A percentile compares a stretch with the other conserved stretches of the same genome.
phyloP scores from a whole-genome alignment of 2,113 vertebrate species.

The Rhineura floridana region DNA sequence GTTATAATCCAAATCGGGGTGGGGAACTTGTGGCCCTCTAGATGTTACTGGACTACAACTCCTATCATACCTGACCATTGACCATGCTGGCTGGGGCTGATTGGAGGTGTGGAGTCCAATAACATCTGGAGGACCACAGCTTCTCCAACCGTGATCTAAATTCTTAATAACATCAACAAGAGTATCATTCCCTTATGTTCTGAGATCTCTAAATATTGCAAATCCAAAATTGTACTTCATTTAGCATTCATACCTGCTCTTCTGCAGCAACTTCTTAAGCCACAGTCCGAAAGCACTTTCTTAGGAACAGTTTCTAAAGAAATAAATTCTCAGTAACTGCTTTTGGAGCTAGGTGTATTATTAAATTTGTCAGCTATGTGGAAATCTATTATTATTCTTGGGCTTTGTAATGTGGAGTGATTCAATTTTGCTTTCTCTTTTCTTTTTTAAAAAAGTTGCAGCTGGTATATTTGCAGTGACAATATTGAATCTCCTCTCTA shows the following conservation, averaged over 20 bases:
- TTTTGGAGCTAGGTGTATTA: no score
- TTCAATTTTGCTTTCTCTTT: not conserved
- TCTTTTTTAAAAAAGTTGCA: not conserved
- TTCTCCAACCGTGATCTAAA: not conserved
- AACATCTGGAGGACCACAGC: no score
- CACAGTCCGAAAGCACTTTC: not conserved
- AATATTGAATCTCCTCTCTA: conserved; percentile 32
- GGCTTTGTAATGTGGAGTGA: not conserved
- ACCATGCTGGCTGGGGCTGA: no score
- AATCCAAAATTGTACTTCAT: not conserved
- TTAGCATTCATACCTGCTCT: conserved; percentile 2
- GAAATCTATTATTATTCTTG: not conserved
- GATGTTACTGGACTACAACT: no score
- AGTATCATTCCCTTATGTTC: not conserved
- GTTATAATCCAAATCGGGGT: not conserved
- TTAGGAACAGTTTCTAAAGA: not conserved
- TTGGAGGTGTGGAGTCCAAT: not conserved
- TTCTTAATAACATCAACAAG: not conserved
- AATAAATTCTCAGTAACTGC: not conserved
- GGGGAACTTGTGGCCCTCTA: no score
- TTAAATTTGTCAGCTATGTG: not conserved
- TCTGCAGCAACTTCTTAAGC: fast-evolving
- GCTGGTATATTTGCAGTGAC: conserved; percentile 43
- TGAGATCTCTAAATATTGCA: not conserved
- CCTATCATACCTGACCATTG: no score